These are phyloP conservation scores for Leucoraja ocellata DNA, from an alignment of 2,797 vertebrate species.

Conservation along the genomic window DNA sequence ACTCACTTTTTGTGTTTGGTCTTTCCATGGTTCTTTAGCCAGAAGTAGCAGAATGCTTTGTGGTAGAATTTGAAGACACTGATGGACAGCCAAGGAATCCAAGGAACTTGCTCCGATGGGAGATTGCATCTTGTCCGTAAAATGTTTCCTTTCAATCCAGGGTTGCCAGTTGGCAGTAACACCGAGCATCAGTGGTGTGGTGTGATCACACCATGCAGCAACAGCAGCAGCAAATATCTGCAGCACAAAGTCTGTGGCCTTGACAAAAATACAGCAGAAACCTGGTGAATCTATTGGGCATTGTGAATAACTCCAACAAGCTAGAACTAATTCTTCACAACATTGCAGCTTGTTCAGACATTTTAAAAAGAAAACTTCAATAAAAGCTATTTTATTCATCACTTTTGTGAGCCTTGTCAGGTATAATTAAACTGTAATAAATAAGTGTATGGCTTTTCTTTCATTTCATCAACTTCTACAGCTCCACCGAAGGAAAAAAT, in stretches of 20 bases:
- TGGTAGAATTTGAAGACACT: constrained; percentile 65
- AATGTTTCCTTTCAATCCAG: constrained; percentile 53
- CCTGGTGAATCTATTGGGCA: not conserved
- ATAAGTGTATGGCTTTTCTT: not conserved
- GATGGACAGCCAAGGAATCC: constrained; percentile 55
- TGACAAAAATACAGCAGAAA: constrained; percentile 44
- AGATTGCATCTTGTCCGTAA: constrained; percentile 44
- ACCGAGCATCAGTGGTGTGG: constrained; percentile 73
- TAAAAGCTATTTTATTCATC: not conserved
- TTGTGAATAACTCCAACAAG: too few relatives aligned
- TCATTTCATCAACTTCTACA: not conserved
- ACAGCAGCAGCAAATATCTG: constrained; percentile 73
- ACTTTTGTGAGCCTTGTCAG: too few relatives aligned
- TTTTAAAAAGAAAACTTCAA: not conserved
- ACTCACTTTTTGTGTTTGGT: constrained; percentile 74
- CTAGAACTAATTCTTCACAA: not conserved
- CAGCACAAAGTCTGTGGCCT: constrained; percentile 79
- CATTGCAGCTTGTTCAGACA: not conserved
- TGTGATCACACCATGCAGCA: constrained; percentile 78
- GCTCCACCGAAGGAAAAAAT: not conserved
- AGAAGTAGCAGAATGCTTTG: constrained; percentile 69
- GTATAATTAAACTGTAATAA: too few relatives aligned
- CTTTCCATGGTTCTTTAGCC: constrained; percentile 82
- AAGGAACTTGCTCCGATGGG: constrained; percentile 56
- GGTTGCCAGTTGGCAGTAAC: constrained; percentile 70